These are phyloP conservation scores for Parazoanthus atlanticus DNA, from an alignment of 92 coral and sea anemone species.

Conservation along the genomic window DNA sequence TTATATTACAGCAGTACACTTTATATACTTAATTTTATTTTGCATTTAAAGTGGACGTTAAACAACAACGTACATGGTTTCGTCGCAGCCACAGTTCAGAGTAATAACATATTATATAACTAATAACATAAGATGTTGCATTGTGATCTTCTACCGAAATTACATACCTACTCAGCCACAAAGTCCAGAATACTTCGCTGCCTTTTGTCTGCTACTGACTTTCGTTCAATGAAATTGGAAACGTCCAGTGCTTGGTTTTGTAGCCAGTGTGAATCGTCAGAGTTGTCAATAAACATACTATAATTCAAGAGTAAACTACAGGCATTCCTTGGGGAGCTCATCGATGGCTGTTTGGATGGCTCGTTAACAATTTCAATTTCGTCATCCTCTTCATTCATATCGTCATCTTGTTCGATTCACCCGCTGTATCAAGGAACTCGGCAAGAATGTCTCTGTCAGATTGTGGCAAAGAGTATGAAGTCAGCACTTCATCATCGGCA, in stretches of 20 bases:
- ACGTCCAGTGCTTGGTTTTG: not conserved
- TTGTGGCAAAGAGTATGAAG: too few relatives aligned
- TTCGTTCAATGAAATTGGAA: conserved; percentile 9
- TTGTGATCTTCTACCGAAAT: too few relatives aligned
- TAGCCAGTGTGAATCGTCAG: conserved; percentile 11
- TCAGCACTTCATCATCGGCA: too few relatives aligned
- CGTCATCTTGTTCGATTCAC: conserved; percentile 13
- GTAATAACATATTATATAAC: not conserved
- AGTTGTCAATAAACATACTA: conserved; percentile 12
- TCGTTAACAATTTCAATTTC: not conserved
- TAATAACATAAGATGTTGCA: not conserved
- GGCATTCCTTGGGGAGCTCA: conserved; percentile 14
- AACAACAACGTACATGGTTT: conserved; percentile 21
- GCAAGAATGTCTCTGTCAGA: not conserved
- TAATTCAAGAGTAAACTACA: conserved; percentile 1
- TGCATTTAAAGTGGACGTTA: conserved; percentile 10
- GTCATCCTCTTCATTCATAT: conserved; percentile 1
- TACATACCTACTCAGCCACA: not conserved
- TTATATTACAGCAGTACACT: conserved; percentile 20
- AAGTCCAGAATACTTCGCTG: conserved; percentile 3
- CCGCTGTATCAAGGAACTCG: not conserved
- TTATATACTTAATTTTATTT: conserved; percentile 15
- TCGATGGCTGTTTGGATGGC: conserved; percentile 5
- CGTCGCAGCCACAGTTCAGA: conserved; percentile 11
- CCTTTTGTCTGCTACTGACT: not conserved